Base-by-base conservation (phyloP, 2,888 invertebrate species). In the Drosophila melanosoma region DNA sequence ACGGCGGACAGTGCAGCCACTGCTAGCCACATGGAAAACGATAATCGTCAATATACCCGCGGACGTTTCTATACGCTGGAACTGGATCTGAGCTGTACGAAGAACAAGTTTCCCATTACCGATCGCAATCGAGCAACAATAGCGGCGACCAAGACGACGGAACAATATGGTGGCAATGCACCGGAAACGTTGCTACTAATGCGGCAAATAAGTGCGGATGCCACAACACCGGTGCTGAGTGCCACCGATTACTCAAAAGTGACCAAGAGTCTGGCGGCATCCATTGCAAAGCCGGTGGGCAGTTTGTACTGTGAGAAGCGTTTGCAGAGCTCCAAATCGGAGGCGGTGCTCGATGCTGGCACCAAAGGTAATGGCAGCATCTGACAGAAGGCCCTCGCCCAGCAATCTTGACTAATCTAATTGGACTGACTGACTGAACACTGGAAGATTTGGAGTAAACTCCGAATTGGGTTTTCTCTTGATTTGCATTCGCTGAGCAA, bases 81-180 rank as follows among this genome's bases (percentile, higher is more conserved):
- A 74, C 90, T 95, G 80, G 94, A 94, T 88, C 92, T 95, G 73
- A 94, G 94, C 73, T 95, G 94, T 91, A 94, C 94, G 79, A 94
- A 94, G 81, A 95, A 95, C 90, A 95, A 94, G 91, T 95, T 95
- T 93, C 95, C 95, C 77, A 94, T 95, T 77, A 94, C 92, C 69
- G 92, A 93, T 81, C 92, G 93, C 56, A 83, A 71, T 61, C 82
- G 81, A 33, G 60, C 79, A 40, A 62, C 74, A 26, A 36, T 78
- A 10, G 53, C 36, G n/a, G 77, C 56, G 57, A 69, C n/a, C 38
- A 57, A 54, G 6, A 36, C 66, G 67, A 23, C 45, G 45, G 15
- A 23, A 23, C 7, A 4, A 23, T 8, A 23, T 5, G 23, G 23
- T 8, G 45, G 33, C 49, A 52, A 17, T 32, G 10, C n/a, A 12